phyloP scores from a whole-genome alignment of 2,888 invertebrate species.

The Terebella lapidaria region DNA sequence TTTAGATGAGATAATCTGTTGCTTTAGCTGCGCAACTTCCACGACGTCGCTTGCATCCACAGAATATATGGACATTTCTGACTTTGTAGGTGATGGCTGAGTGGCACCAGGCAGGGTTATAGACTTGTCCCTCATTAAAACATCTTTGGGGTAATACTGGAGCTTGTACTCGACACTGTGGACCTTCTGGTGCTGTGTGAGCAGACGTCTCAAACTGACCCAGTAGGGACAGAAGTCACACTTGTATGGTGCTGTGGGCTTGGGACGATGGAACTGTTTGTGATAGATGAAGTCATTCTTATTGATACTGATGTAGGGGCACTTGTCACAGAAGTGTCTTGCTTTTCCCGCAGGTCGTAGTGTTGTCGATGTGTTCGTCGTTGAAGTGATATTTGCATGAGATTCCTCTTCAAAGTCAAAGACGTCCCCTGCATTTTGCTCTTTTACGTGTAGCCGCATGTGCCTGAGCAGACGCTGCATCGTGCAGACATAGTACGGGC shows the following conservation, averaged over 20 bases:
- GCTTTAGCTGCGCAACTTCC: slow-evolving; percentile 43
- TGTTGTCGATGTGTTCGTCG: neutral
- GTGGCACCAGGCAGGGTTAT: slow-evolving; percentile 5
- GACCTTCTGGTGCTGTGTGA: slow-evolving; percentile 78
- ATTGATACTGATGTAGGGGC: slow-evolving; percentile 80
- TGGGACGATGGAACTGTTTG: slow-evolving; percentile 74
- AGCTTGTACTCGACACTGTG: slow-evolving; percentile 54
- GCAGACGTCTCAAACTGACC: slow-evolving; percentile 70
- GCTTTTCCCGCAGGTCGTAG: slow-evolving; percentile 1
- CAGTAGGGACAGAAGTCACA: slow-evolving; percentile 78
- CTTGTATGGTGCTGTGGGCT: slow-evolving; percentile 69
- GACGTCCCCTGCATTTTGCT: slow-evolving; percentile 2
- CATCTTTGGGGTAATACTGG: slow-evolving; percentile 1
- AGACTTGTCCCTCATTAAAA: neutral
- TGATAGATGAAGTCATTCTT: slow-evolving; percentile 82
- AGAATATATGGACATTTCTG: slow-evolving; percentile 29
- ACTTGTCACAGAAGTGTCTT: slow-evolving; percentile 68
- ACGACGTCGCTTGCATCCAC: slow-evolving; percentile 28
- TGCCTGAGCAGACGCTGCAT: slow-evolving; percentile 61
- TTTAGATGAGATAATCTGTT: slow-evolving; percentile 44
- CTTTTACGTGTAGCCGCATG: slow-evolving; percentile 59
- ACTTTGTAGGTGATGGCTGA: slow-evolving; percentile 36
- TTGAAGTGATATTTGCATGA: neutral
- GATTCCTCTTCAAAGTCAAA: neutral
- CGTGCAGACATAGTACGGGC: slow-evolving; percentile 70